Conservation (phyloP, 2,113 vertebrate species). For the Synodontis membranacea region DNA sequence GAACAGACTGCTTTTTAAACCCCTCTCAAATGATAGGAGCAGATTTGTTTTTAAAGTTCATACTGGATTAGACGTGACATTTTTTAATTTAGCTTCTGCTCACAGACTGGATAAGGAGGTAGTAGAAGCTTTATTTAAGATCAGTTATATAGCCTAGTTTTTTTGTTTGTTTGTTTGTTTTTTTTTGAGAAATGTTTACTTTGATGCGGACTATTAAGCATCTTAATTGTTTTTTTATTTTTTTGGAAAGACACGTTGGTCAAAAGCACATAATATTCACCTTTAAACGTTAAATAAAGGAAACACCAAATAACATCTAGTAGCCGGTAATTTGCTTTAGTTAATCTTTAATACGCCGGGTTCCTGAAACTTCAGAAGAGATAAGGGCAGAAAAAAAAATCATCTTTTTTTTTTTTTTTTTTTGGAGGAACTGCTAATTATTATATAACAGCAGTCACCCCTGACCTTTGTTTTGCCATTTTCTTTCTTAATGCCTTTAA, state of each 20-base stretch:
- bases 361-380: neutral
- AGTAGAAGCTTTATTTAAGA: neutral
- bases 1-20: constrained; percentile 17
- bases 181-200: neutral
- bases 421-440: constrained; percentile 1
- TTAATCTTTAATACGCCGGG: neutral
- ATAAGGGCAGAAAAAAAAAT: neutral
- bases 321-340: neutral
- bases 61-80: neutral
- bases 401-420: too few relatives aligned
- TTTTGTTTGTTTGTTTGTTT: too few relatives aligned
- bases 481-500: neutral
- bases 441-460: neutral
- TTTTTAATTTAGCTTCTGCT: neutral
- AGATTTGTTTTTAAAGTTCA: neutral
- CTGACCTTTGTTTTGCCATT: neutral
- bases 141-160: neutral
- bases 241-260: neutral
- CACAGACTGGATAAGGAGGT: neutral
- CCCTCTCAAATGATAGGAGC: neutral
- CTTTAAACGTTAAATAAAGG: neutral
- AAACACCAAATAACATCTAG: neutral
- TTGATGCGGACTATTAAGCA: neutral
- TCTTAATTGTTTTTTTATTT: neutral
- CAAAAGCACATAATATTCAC: neutral